phyloP scores from a whole-genome alignment of 2,888 invertebrate species.

The Chaetogeoica ovagalla region DNA sequence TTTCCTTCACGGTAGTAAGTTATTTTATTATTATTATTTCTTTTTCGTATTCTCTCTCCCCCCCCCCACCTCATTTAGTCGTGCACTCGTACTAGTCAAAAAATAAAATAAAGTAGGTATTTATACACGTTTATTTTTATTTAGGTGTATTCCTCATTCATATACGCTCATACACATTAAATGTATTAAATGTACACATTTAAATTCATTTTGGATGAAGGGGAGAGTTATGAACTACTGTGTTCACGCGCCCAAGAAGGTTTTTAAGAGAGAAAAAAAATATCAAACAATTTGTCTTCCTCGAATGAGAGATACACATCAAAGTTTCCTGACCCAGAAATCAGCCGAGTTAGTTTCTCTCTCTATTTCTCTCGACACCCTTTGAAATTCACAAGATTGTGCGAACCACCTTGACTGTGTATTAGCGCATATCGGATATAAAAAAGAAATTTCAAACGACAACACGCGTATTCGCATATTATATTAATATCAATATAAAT shows the following conservation, averaged over 20 bases:
- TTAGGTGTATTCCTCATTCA: background rate
- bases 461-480: no score
- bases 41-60: no score
- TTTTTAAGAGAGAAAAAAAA: background rate
- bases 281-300: no score
- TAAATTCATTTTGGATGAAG: no score
- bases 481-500: background rate
- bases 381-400: background rate
- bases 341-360: background rate
- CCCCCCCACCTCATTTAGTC: background rate
- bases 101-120: background rate
- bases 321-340: background rate
- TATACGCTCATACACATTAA: background rate
- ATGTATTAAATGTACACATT: background rate
- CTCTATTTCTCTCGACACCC: no score
- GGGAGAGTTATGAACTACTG: no score
- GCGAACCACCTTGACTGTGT: background rate
- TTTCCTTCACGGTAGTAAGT: background rate
- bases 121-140: background rate
- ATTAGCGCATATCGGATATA: no score
- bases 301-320: background rate
- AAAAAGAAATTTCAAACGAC: no score
- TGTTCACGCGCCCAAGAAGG: no score
- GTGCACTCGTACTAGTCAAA: conserved; percentile 18
- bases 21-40: background rate